A percentile compares a stretch with the other conserved stretches of the same genome.
phyloP scores from a whole-genome alignment of 2,888 invertebrate genomes.

The Helicoverpa assulta region DNA sequence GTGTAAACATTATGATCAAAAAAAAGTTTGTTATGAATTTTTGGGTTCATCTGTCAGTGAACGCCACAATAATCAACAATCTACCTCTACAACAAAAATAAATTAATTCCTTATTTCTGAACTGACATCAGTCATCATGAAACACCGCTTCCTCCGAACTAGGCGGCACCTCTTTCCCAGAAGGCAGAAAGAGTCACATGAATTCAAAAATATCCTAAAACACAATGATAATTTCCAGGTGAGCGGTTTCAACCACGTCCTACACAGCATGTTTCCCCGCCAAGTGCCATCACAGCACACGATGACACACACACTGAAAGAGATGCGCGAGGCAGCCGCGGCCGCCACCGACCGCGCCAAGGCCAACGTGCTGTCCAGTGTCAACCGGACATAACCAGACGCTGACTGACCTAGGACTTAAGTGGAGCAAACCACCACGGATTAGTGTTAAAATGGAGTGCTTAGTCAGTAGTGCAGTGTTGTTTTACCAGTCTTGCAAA shows the following conservation, averaged over 20 bases:
- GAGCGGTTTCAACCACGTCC: slow-evolving; percentile 95
- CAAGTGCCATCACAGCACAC: slow-evolving; percentile 60
- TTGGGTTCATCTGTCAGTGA: too few relatives aligned
- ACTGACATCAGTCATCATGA: too few relatives aligned
- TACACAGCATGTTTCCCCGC: slow-evolving; percentile 93
- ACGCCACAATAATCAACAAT: too few relatives aligned
- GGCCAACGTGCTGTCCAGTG: slow-evolving; percentile 88
- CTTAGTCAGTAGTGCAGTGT: background rate
- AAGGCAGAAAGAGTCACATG: too few relatives aligned
- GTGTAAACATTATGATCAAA: too few relatives aligned
- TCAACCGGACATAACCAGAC: slow-evolving; percentile 82
- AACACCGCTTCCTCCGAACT: too few relatives aligned
- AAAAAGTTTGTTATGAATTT: too few relatives aligned
- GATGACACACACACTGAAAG: slow-evolving; percentile 80
- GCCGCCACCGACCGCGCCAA: slow-evolving; percentile 95
- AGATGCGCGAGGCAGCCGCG: slow-evolving; percentile 94
- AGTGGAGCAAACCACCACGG: background rate
- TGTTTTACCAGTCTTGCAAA: too few relatives aligned
- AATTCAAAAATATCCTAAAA: too few relatives aligned
- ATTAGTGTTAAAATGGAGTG: slow-evolving; percentile 39
- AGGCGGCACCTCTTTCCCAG: too few relatives aligned
- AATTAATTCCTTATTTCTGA: too few relatives aligned
- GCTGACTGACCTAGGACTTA: slow-evolving; percentile 43
- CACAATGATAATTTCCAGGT: slow-evolving; percentile 76
- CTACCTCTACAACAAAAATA: too few relatives aligned